Evolutionary conservation across 2,888 invertebrate species (phyloP).

Genomic region (Rhagonycha fulva): DNA sequence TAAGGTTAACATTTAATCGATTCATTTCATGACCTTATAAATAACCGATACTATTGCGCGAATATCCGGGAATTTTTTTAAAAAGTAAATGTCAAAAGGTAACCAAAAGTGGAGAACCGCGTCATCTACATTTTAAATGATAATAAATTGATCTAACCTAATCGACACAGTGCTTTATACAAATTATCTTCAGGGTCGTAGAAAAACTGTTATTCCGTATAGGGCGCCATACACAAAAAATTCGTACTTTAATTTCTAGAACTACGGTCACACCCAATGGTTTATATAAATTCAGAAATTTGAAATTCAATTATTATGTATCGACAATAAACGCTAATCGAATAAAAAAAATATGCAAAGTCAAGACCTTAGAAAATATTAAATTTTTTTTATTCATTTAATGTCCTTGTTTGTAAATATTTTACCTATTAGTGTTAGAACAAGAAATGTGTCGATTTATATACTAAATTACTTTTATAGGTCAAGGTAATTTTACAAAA

Average conservation of each 20-base stretch:
- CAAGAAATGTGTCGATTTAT: slow-evolving; percentile 19
- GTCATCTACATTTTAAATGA: background rate
- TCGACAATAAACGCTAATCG: background rate
- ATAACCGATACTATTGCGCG: background rate
- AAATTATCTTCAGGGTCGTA: background rate
- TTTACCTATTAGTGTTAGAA: slow-evolving; percentile 16
- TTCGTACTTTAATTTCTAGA: background rate
- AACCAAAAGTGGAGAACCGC: background rate
- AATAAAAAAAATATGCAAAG: slow-evolving; percentile 7
- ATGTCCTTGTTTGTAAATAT: slow-evolving; percentile 22
- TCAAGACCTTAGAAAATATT: slow-evolving; percentile 17
- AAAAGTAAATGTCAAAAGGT: slow-evolving; percentile 1
- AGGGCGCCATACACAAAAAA: background rate
- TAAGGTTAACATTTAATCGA: background rate
- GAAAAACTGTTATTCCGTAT: background rate
- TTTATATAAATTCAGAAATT: background rate
- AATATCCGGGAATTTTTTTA: background rate
- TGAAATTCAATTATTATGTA: background rate
- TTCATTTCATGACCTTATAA: background rate
- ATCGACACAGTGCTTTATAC: background rate
- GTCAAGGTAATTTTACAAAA: slow-evolving; percentile 26
- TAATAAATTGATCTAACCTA: background rate
- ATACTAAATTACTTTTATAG: slow-evolving; percentile 26
- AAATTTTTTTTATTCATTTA: slow-evolving; percentile 17
- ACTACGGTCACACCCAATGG: background rate